These are phyloP conservation scores for Listrodromus nycthemerus DNA, from an alignment of 2,888 invertebrate genomes.

Conservation along the genomic window DNA sequence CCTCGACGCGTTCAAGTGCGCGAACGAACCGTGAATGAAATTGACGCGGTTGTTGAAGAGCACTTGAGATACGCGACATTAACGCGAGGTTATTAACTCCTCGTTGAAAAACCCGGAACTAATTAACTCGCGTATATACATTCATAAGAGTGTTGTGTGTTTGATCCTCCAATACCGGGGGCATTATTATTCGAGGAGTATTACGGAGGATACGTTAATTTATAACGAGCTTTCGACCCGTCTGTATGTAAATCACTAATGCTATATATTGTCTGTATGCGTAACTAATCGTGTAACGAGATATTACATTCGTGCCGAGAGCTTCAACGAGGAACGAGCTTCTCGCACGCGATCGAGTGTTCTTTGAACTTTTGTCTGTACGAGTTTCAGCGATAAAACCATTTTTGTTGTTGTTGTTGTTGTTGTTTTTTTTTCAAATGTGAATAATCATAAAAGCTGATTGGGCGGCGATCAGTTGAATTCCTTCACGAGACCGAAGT, in stretches of 20 bases:
- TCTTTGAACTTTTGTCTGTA: conserved; percentile 24
- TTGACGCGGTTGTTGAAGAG: conserved; percentile 9
- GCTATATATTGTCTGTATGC: conserved; percentile 34
- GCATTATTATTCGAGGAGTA: conserved; percentile 10
- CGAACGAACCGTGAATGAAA: conserved; percentile 34
- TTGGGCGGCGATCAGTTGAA: conserved; percentile 38
- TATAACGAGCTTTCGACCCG: conserved; percentile 1
- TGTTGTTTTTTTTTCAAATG: not conserved
- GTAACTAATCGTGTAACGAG: conserved; percentile 58
- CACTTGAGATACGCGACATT: conserved; percentile 55
- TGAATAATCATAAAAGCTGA: conserved; percentile 19
- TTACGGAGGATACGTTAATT: conserved; percentile 24
- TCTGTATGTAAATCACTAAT: conserved; percentile 30
- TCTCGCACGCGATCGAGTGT: conserved; percentile 53
- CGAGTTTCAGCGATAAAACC: not conserved
- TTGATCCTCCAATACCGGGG: conserved; percentile 27
- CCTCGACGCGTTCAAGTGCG: not conserved
- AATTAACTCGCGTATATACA: conserved; percentile 57
- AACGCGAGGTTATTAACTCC: conserved; percentile 65
- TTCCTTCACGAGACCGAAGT: conserved; percentile 30
- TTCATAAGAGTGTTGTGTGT: conserved; percentile 4
- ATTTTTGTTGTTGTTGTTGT: too few relatives aligned
- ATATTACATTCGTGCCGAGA: conserved; percentile 51
- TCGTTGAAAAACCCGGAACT: conserved; percentile 65
- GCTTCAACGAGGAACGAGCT: conserved; percentile 49